Base-by-base conservation (phyloP, 2,113 vertebrate genomes). In the Poeciliopsis turrubarensis region DNA sequence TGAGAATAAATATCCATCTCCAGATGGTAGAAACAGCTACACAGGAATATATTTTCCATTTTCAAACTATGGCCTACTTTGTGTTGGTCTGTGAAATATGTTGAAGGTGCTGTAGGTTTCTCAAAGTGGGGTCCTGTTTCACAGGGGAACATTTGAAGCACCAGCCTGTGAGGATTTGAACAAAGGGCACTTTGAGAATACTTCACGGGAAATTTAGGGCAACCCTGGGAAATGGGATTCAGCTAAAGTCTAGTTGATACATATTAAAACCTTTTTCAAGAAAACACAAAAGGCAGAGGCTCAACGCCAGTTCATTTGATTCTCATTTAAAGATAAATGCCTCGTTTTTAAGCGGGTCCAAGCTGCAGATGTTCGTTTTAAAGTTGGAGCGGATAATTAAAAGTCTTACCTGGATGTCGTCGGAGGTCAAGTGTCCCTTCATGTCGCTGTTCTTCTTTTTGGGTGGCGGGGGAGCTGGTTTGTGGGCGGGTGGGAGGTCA, bases 371-470 rank as follows among this genome's bases (percentile, higher is more conserved):
- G 25, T 57, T 57, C 51, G 11, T 22, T 64, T 30, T 25, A 54
- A 70, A n/a, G 34, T 51, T 17, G 27, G 44, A n/a, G 26, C 8
- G 68, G 27, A 31, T 29, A 51, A 68, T 13, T 62, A 66, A 26
- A 60, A 37, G 14, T 31, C 89, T 66, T 94, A 98, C 97, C 96
- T 97, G 97, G 87, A 97, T 96, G 81, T 96, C 96, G 14, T 96
- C 95, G 22, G 96, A 94, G 29, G 93, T 96, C 90, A 96, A 83
- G 86, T 95, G 95, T 66, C 94, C 95, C 93, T 96, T 96, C 91
- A 91, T 84, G 64, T 97, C 96, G 9, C 93, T 93, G 89, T 94
- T 96, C 93, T 95, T 95, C 92, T 94, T 93, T 57, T 96, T 96
- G 9, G 91, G 93, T 31, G 95, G 96, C 2, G 92, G 93, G 70